These are phyloP conservation scores for Lepidurus packardi DNA, from an alignment of 1,140 invertebrate species.

Conservation along the genomic window DNA sequence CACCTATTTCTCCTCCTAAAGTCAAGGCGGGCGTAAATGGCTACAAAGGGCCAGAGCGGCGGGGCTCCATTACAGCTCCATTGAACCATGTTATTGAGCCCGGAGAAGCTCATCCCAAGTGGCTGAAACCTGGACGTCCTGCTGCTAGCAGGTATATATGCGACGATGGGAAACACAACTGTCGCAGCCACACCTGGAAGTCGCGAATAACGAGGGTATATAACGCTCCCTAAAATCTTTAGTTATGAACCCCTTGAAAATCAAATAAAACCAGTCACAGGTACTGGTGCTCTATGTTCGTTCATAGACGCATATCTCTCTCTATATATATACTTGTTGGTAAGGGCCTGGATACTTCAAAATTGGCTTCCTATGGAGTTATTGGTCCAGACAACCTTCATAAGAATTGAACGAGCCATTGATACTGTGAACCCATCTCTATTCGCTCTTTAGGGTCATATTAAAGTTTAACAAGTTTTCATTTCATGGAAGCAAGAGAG, in stretches of 20 bases:
- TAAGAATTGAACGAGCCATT: not conserved
- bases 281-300: not conserved
- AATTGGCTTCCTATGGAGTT: constrained; percentile 14
- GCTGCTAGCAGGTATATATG: not conserved
- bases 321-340: not conserved
- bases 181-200: constrained; percentile 20
- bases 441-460: constrained; percentile 16
- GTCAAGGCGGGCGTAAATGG: constrained; percentile 20
- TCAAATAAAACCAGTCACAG: constrained; percentile 2
- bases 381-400: not conserved
- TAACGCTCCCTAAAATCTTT: not conserved
- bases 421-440: not conserved
- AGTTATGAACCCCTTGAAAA: constrained; percentile 16
- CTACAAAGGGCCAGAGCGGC: not conserved
- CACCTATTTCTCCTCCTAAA: not conserved
- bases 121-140: constrained; percentile 11
- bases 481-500: not conserved
- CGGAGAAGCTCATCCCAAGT: constrained; percentile 9
- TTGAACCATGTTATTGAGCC: constrained; percentile 15
- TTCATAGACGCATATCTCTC: not conserved
- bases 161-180: constrained; percentile 17
- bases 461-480: not conserved
- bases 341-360: not conserved
- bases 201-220: not conserved
- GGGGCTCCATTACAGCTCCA: constrained; percentile 17